Percentiles rank a stretch among this genome's conserved stretches.
Conservation (phyloP, 2,113 vertebrate genomes). For the Psilopogon haemacephalus region DNA sequence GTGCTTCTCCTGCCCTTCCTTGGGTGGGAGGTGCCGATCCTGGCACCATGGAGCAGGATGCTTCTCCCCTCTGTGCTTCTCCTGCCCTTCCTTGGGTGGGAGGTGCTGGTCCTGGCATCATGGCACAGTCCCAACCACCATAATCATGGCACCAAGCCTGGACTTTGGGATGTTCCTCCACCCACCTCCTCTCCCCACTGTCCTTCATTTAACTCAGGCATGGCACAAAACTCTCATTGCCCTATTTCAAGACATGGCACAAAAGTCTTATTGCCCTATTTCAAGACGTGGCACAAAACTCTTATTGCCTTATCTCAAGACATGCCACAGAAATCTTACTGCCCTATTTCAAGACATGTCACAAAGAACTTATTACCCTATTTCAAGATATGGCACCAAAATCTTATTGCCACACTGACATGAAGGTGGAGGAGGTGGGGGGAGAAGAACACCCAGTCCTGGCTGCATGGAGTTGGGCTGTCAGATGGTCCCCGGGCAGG, state of each 20-base stretch:
- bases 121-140: background rate
- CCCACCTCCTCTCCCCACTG: background rate
- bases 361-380: too few species aligned
- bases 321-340: too few species aligned
- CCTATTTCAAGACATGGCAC: accelerated
- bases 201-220: accelerated
- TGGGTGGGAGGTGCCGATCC: too few species aligned
- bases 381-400: too few species aligned
- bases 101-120: background rate
- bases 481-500: background rate
- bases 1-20: too few species aligned
- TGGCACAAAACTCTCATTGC: accelerated
- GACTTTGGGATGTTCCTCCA: background rate
- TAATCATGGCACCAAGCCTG: background rate
- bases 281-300: too few species aligned
- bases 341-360: too few species aligned
- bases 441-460: accelerated
- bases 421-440: too few species aligned
- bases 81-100: too few species aligned
- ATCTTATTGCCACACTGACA: too few species aligned
- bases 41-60: accelerated
- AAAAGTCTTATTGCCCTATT: too few species aligned
- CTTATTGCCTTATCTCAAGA: too few species aligned
- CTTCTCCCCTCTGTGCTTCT: accelerated
- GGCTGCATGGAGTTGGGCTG: background rate